phyloP scores from a whole-genome alignment of 2,113 vertebrate species.

The Azemiops feae region DNA sequence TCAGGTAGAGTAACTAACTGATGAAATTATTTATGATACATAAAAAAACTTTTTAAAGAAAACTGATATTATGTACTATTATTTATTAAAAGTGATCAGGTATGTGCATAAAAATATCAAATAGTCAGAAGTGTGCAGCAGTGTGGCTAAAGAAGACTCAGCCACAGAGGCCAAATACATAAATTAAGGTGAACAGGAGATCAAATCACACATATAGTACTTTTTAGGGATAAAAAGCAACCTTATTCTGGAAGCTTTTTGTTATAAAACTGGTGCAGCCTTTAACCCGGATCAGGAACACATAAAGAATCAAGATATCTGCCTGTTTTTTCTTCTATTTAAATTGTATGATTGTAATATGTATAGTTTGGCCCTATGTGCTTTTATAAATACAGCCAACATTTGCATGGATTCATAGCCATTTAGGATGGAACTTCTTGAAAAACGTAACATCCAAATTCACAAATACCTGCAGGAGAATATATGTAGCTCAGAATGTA shows the following conservation, averaged over 20 bases:
- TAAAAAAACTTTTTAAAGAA: not conserved
- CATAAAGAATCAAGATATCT: not conserved
- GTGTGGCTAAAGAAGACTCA: not conserved
- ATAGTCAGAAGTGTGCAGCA: not conserved
- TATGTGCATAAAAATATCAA: not conserved
- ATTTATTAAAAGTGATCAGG: not conserved
- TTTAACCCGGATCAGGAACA: not conserved
- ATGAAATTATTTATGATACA: not conserved
- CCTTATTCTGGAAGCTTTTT: no score
- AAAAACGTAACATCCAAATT: not conserved
- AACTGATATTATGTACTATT: not conserved
- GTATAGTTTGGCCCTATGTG: not conserved
- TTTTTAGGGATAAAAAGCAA: not conserved
- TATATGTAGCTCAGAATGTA: not conserved
- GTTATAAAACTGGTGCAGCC: not conserved
- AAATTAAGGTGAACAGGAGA: not conserved
- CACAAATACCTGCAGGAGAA: not conserved
- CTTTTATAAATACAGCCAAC: not conserved
- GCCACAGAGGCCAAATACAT: not conserved
- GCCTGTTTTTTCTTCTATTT: not conserved
- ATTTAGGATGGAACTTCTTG: not conserved
- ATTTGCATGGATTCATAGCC: not conserved
- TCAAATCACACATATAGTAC: not conserved
- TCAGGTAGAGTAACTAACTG: not conserved
- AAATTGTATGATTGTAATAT: not conserved